Base-by-base conservation (phyloP, 2,797 vertebrate species). In the Salarias fasciatus region DNA sequence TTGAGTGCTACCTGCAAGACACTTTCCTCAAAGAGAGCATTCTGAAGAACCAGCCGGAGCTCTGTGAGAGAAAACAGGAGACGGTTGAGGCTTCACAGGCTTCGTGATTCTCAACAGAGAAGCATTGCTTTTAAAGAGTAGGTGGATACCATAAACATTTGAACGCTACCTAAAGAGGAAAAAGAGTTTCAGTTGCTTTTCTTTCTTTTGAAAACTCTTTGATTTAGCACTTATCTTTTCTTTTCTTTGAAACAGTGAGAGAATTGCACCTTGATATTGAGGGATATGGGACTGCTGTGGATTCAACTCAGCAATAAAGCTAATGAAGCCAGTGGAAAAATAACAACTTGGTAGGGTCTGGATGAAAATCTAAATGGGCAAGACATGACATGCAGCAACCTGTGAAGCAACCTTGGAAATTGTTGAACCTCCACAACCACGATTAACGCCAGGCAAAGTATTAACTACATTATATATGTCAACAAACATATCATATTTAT, bases 1-100 rank as follows among this genome's bases (percentile, higher is more conserved):
- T 63, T 11, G 10, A 67, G 60, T 41, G 84, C 60, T 88, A 91
- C 89, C 89, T 89, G 64, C 18, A 48, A 75, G 79, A 85, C 0
- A 65, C 56, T 47, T 70, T 46, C 61, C 49, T 67, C 52, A 13
- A 9, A 47, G 59, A 53, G 62, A 77, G 66, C 91, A 91, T 92
- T 79, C 67, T 86, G 83, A 57, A 74, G 72, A 77, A 51, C 28
- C 50, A 56, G 69, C 38, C 11, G 73, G 72, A 68, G 54, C 48
- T 63, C 87, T 90, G 79, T 44, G 49, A 43, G 56, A 41, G 52
- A 37, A 72, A 69, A 74, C 52, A 86, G 63, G 33, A 18, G 66
- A 79, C 66, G 65, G 68, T 43, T 77, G 60, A 82, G 18, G 57
- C 72, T 76, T 51, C 40, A 63, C 54, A 80, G 12, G 13, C 4